A percentile compares a stretch with the other conserved stretches of the same genome.
phyloP scores from a whole-genome alignment of 2,113 vertebrate species.

The Bos javanicus region DNA sequence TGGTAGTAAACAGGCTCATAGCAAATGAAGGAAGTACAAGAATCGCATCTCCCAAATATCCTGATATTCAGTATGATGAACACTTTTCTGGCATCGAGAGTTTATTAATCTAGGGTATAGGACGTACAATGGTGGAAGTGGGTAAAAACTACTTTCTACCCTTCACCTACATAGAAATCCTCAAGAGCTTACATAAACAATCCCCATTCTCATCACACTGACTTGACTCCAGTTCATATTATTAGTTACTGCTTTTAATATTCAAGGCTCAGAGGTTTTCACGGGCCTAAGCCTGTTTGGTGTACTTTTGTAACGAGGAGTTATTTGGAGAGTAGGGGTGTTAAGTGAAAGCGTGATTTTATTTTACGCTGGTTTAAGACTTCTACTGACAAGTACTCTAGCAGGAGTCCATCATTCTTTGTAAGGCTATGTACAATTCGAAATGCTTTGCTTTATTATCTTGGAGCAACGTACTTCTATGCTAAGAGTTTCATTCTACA shows the following conservation, averaged over 20 bases:
- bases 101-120: neutral
- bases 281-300: neutral
- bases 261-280: neutral
- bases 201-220: neutral
- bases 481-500: neutral
- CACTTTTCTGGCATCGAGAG: neutral
- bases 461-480: slow-evolving; percentile 3
- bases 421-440: neutral
- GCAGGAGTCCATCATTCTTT: neutral
- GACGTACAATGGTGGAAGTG: neutral
- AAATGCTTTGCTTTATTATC: neutral
- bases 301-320: neutral
- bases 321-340: neutral
- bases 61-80: neutral
- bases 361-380: neutral
- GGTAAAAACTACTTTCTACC: neutral
- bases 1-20: neutral
- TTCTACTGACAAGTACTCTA: neutral
- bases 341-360: neutral
- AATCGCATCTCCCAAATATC: neutral
- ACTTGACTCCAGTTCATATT: neutral
- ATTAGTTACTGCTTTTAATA: neutral
- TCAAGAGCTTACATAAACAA: neutral
- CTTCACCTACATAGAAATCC: neutral
- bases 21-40: neutral